These are phyloP conservation scores for Alcedo atthis DNA, from an alignment of 2,797 vertebrate species.

Conservation along the genomic window DNA sequence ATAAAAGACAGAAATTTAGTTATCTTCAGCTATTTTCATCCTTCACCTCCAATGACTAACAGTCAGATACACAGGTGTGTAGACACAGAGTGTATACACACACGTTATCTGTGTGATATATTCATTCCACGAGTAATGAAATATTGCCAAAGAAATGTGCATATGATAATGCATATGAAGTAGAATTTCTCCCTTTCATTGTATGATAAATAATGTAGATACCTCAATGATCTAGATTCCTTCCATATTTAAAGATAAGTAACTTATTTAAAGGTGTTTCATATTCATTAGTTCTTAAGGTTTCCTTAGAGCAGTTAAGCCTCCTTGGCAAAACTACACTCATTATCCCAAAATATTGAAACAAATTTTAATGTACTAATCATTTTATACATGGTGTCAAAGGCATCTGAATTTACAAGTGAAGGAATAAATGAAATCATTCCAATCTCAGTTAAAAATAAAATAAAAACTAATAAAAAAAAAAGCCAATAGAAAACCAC, in stretches of 20 bases:
- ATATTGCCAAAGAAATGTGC: background rate
- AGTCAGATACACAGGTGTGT: too few species aligned
- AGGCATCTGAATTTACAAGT: background rate
- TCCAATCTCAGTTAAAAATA: background rate
- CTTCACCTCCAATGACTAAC: too few species aligned
- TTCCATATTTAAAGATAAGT: background rate
- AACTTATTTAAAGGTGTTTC: background rate
- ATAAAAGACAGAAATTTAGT: background rate
- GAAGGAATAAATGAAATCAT: background rate
- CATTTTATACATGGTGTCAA: background rate
- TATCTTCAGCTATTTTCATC: background rate
- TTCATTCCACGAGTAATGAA: background rate
- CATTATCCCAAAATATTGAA: background rate
- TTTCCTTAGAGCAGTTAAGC: background rate
- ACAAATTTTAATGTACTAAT: background rate
- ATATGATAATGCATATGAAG: background rate
- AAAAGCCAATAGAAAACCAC: background rate
- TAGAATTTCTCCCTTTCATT: background rate
- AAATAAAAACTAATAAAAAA: background rate
- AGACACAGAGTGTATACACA: too few species aligned
- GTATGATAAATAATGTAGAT: background rate
- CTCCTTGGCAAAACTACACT: background rate
- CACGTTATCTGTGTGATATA: fast-evolving
- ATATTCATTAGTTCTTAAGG: background rate
- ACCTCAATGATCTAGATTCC: background rate